Conservation (phyloP, 2,888 invertebrate genomes). For the Dicyrtoma fusca region DNA sequence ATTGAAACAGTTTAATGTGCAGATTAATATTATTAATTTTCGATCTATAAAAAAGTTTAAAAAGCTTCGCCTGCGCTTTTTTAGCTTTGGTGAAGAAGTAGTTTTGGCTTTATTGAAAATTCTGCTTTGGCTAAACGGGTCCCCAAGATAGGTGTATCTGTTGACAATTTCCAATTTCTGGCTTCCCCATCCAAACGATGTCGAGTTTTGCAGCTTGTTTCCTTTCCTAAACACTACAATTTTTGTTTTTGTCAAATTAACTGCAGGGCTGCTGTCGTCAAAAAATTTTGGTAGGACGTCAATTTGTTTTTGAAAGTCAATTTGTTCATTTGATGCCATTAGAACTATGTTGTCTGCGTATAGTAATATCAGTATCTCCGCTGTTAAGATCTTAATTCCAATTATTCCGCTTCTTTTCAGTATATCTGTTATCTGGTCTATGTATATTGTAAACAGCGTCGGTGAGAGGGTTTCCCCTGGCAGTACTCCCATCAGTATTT, state of each 20-base stretch:
- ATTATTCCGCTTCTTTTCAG: background rate
- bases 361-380: background rate
- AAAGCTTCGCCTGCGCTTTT: background rate
- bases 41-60: background rate
- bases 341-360: too few relatives aligned
- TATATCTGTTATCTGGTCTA: background rate
- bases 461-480: too few relatives aligned
- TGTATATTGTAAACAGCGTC: too few relatives aligned
- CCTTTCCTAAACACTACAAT: slow-evolving; percentile 8
- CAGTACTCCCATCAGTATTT: background rate
- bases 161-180: background rate
- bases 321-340: too few relatives aligned
- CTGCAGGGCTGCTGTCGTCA: background rate
- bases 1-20: background rate
- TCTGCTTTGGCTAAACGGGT: background rate
- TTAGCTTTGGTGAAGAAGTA: background rate
- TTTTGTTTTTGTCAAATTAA: background rate
- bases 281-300: background rate
- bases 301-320: background rate
- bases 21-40: background rate
- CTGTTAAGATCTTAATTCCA: background rate
- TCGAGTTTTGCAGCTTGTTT: background rate
- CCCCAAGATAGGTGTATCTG: too few relatives aligned
- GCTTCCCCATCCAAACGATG: background rate
- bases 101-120: background rate